Evolutionary conservation across 2,113 vertebrate genomes (phyloP), one percentile per base, ranked within the genome.

Genomic region (Oxyura jamaicensis): DNA sequence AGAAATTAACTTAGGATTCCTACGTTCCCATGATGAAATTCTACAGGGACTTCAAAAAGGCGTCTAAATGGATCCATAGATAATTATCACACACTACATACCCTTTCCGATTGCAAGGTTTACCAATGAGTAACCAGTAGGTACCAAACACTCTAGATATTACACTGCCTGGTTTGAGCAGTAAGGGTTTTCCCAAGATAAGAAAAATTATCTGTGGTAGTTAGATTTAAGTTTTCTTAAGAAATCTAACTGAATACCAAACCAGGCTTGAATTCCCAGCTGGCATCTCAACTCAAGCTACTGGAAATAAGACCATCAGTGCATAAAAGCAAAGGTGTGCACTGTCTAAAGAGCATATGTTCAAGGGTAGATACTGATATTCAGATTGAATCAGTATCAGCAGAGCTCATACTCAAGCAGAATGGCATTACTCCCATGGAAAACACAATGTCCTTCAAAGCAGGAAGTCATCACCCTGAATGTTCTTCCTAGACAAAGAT

Each of bases 221-320:
- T 65, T 72, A 76, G 44, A 82, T 56, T 58, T 58, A 85, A 79
- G 87, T 50, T 66, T 76, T 87, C 78, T 62, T 25, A 95, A 87
- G 77, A 88, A 69, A 84, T 19, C 5, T 41, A 94, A 68, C 53
- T 74, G 79, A 93, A 74, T 74, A 87, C 8, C 10, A 91, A 87
- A 96, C 68, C 53, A 7, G 82, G 12, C 63, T 83, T 90, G 83
- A 91, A 90, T 93, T 92, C 86, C 86, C 77, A 79, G 65, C 39
- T 82, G 60, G 11, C 67, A 63, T 80, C 44, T 85, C 55, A 88
- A 50, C 55, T 74, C 75, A 56, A 66, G 71, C 72, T 71, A 85
- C 46, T 42, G 92, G 73, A 92, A 91, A 83, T 67, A 93, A 93
- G 67, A 77, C 41, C n/a, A 55, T 86, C 46, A 56, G 33, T 56